phyloP scores from a whole-genome alignment of 2,888 invertebrate genomes.

The Gerris lacustris region DNA sequence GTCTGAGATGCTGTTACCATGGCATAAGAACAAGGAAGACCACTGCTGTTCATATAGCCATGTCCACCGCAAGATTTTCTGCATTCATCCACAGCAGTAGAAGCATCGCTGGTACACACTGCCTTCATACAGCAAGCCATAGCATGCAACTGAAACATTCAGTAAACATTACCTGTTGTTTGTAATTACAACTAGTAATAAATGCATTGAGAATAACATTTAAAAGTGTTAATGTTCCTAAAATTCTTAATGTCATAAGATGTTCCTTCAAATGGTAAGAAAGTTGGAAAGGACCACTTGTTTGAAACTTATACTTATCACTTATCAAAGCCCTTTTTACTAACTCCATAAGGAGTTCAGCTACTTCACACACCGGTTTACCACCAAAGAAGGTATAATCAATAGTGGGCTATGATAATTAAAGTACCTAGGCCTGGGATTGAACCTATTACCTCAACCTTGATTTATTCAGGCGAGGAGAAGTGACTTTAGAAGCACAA shows the following conservation, averaged over 20 bases:
- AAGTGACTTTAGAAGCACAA: too few species aligned
- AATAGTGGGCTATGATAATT: too few species aligned
- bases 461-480: too few species aligned
- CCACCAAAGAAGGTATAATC: too few species aligned
- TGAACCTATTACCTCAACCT: too few species aligned
- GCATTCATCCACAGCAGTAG: constrained; percentile 65
- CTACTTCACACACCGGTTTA: too few species aligned
- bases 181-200: not conserved
- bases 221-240: not conserved
- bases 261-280: too few species aligned
- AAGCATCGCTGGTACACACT: constrained; percentile 61
- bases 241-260: not conserved
- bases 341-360: too few species aligned
- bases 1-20: constrained; percentile 77
- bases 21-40: constrained; percentile 75
- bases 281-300: too few species aligned
- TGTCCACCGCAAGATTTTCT: constrained; percentile 89
- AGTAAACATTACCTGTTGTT: constrained; percentile 3
- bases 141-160: constrained; percentile 59
- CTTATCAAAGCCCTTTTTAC: too few species aligned
- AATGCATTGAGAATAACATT: not conserved
- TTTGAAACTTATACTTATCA: too few species aligned
- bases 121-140: constrained; percentile 85
- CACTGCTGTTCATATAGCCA: constrained; percentile 79
- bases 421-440: too few species aligned